Evolutionary conservation across 2,888 invertebrate species (phyloP), one percentile per base, ranked within the genome.

Genomic region (Phrixothrix hirtus): DNA sequence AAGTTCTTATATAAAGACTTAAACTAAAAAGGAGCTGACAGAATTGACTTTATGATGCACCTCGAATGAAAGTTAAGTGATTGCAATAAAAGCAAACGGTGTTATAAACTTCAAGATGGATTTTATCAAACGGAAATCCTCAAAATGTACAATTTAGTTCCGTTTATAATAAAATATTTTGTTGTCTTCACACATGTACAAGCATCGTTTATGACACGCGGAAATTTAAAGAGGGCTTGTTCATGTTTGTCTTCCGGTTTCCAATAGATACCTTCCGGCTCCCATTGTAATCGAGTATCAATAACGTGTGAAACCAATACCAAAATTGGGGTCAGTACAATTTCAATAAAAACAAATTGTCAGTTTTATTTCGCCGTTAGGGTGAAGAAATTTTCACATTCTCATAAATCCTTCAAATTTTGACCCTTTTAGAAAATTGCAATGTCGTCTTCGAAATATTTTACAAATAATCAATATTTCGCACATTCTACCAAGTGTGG

Each of bases 201-300:
- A 45, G 32, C n/a, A 21, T n/a, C 21, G 14, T 45, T 26, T 36
- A 36, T 37, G 10, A 15, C 47, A 26, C 1, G 32, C 47, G 47
- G 47, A 43, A 43, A 26, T 14, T 37, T 21, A 12, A 36, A 13
- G 29, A 14, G 21, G 25, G 49, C 17, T 36, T 31, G 37, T 38
- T 61, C 59, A 32, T 39, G 49, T 51, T 42, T 53, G 47, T 58
- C 58, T 59, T 61, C 63, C 61, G 60, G 43, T 48, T 35, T 26
- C 44, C 46, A 42, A 48, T 50, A 55, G 47, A 52, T 49, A 45
- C 38, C 58, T 56, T 53, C 56, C 55, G 60, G 57, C 55, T 56
- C 57, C 58, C 55, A 56, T 56, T 44, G 56, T 55, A 27, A 48
- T 49, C 50, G 44, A 49, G 59, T 57, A 57, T 46, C 52, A 44